Percentiles rank a stretch among this genome's conserved stretches.
phyloP scores from a whole-genome alignment of 2,113 vertebrate genomes.

The Fulica atra region DNA sequence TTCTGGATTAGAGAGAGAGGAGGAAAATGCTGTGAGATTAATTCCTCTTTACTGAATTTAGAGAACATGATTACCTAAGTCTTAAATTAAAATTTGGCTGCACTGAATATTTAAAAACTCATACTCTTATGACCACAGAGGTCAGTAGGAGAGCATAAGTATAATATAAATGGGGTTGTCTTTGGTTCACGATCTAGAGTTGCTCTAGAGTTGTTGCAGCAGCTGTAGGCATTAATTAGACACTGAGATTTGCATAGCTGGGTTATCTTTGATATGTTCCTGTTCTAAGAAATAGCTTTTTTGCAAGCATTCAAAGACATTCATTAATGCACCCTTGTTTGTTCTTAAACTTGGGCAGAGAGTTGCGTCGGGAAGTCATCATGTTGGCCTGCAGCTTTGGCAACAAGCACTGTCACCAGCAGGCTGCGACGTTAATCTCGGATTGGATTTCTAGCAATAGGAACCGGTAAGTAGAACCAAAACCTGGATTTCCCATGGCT shows the following conservation, averaged over 20 bases:
- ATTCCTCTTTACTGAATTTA: neutral
- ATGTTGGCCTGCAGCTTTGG: slow-evolving; percentile 97
- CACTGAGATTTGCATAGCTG: neutral
- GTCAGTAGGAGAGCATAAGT: neutral
- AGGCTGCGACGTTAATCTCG: slow-evolving; percentile 92
- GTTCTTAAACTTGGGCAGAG: slow-evolving; percentile 73
- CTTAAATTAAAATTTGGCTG: slow-evolving; percentile 18
- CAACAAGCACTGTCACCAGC: slow-evolving; percentile 96
- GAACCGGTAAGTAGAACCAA: slow-evolving; percentile 82
- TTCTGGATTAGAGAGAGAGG: neutral
- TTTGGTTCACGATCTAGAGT: neutral
- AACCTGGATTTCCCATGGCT: neutral
- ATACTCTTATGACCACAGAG: neutral
- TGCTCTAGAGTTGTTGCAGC: neutral
- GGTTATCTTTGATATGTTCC: neutral
- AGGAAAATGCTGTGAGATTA: neutral
- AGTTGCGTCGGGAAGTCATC: slow-evolving; percentile 92
- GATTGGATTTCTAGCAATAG: slow-evolving; percentile 99
- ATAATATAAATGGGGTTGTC: slow-evolving; percentile 19
- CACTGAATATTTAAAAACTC: neutral
- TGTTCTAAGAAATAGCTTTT: neutral
- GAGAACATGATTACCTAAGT: slow-evolving; percentile 5
- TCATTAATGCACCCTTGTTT: neutral
- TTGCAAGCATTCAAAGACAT: neutral
- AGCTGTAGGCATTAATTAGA: neutral